Conservation (phyloP, 1,140 invertebrate genomes). For the Babylonia areolata region DNA sequence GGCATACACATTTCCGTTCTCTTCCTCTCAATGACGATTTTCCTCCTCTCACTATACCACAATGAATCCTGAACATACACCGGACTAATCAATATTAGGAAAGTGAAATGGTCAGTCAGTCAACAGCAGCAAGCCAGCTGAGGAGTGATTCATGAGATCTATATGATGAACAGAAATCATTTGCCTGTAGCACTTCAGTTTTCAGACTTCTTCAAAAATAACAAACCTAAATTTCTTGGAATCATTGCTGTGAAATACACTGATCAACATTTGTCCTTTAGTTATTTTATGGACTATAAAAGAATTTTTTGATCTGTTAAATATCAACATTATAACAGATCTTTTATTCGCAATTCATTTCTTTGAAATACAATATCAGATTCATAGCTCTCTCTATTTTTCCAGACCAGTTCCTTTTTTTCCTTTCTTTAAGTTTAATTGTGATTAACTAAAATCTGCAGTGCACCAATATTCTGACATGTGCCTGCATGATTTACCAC, state of each 20-base stretch:
- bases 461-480: not conserved
- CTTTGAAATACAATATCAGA: not conserved
- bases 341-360: too few species aligned
- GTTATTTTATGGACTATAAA: not conserved
- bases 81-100: too few species aligned
- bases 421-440: not conserved
- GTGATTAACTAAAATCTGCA: too few species aligned
- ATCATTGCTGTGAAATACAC: not conserved
- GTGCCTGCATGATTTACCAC: not conserved
- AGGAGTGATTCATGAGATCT: not conserved
- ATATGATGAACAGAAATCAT: not conserved
- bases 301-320: not conserved
- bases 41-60: too few species aligned
- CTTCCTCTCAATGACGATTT: too few species aligned
- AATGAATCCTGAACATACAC: too few species aligned
- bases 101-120: too few species aligned
- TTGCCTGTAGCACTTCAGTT: not conserved
- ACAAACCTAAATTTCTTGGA: too few species aligned
- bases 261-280: not conserved
- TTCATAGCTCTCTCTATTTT: slow-evolving; percentile 18
- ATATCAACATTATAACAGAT: too few species aligned
- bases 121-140: too few species aligned
- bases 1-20: too few species aligned
- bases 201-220: not conserved
- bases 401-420: not conserved